Percentiles rank a stretch among this genome's conserved stretches.
These are phyloP conservation scores for Drosophila gunungcola DNA, from an alignment of 1,140 invertebrate species.

Conservation along the genomic window DNA sequence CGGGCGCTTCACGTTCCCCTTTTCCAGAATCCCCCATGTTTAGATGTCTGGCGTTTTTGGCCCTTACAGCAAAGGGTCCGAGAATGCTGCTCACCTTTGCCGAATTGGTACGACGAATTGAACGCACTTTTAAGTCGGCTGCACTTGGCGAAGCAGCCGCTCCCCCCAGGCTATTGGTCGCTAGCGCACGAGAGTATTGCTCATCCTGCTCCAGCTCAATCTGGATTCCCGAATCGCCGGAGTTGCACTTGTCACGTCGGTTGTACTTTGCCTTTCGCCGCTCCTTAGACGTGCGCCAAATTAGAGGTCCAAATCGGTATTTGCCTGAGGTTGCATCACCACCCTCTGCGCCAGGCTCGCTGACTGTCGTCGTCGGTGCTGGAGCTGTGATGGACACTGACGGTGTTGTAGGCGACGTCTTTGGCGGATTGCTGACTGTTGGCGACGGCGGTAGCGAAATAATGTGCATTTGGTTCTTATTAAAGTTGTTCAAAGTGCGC, in stretches of 20 bases:
- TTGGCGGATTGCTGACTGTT: slow-evolving; percentile 37
- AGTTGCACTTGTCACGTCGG: slow-evolving; percentile 90
- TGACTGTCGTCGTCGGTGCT: slow-evolving; percentile 1
- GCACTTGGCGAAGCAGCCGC: background rate
- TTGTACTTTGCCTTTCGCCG: slow-evolving; percentile 89
- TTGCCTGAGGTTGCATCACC: slow-evolving; percentile 51
- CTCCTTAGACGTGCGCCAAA: slow-evolving; percentile 90
- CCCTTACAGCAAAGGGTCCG: slow-evolving; percentile 32
- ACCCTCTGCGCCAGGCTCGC: slow-evolving; percentile 7
- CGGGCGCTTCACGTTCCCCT: slow-evolving; percentile 77
- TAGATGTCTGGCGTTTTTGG: slow-evolving; percentile 48
- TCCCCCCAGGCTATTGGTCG: background rate
- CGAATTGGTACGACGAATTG: slow-evolving; percentile 76
- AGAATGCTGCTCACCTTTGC: slow-evolving; percentile 66
- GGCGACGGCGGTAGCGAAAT: slow-evolving; percentile 13
- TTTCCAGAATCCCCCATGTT: slow-evolving; percentile 27
- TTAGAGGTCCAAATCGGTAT: slow-evolving; percentile 88
- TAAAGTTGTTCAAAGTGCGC: slow-evolving; percentile 88
- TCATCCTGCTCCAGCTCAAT: slow-evolving; percentile 87
- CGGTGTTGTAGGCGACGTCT: slow-evolving; percentile 80
- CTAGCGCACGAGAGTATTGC: slow-evolving; percentile 56
- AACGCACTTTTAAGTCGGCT: slow-evolving; percentile 40
- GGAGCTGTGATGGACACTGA: slow-evolving; percentile 57
- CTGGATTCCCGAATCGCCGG: slow-evolving; percentile 91
- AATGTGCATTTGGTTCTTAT: slow-evolving; percentile 70